Evolutionary conservation across 2,797 vertebrate genomes (phyloP), one percentile per base, ranked within the genome.

Genomic region (Syndactyla subalaris): DNA sequence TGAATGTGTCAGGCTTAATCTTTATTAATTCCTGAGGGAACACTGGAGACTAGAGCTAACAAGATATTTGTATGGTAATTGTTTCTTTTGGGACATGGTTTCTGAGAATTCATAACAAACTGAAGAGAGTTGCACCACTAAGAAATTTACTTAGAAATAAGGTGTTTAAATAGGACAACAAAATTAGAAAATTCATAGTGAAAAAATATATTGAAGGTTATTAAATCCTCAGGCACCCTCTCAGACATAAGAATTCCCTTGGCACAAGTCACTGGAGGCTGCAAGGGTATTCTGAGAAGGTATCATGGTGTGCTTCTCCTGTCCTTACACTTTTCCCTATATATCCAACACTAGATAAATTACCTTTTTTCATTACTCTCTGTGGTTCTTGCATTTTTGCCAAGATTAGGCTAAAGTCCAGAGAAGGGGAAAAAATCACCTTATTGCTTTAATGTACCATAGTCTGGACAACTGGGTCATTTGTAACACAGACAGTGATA

Each of bases 21-120:
- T 85, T 91, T 54, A 77, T 85, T 88, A 61, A 89, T 77, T 95
- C 87, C 49, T 14, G 32, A 65, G 82, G 78, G 89, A 43, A 77
- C 58, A 74, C 34, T 34, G 52, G 61, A 83, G 82, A 65, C 55
- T 87, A 67, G 55, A 79, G 59, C 65, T 88, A 89, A 67, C 76
- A 89, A 61, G 61, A 21, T 93, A 61, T 76, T 85, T 94, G 87
- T 94, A 68, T 93, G 83, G 48, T 91, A 91, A 91, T 94, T 92
- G 65, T 87, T 96, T 83, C 78, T 96, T 95, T 77, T 80, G 81
- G 61, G 57, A 83, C 3, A 1, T 77, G 61, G 19, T 92, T 96
- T 94, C 81, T 89, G 57, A 88, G 76, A 92, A 85, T 74, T 88
- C 72, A 34, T 89, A 92, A 83, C 48, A 82, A 85, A 79, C 63